phyloP scores from a whole-genome alignment of 2,797 vertebrate species.

The Pygocentrus nattereri region DNA sequence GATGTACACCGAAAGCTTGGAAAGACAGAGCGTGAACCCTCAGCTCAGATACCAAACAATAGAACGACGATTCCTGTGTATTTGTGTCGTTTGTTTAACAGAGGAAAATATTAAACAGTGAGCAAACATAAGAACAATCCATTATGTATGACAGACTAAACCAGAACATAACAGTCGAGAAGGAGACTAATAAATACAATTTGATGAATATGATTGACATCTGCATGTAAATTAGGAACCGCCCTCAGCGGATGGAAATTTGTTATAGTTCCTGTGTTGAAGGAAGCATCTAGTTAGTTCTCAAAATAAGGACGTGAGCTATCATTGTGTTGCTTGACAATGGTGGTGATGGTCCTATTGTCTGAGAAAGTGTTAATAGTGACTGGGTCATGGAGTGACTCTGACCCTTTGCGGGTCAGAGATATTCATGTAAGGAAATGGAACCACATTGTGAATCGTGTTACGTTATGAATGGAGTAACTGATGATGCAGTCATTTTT shows the following conservation, averaged over 20 bases:
- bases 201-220: conserved; percentile 55
- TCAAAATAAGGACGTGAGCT: conserved; percentile 14
- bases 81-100: conserved; percentile 57
- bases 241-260: conserved; percentile 9
- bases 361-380: neutral
- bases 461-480: neutral
- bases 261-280: conserved; percentile 8
- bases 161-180: conserved; percentile 44
- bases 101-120: conserved; percentile 63
- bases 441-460: neutral
- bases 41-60: conserved; percentile 52
- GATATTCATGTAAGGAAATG: neutral
- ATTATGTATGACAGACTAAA: conserved; percentile 56
- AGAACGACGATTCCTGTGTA: conserved; percentile 69
- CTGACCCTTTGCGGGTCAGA: neutral
- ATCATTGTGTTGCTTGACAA: conserved; percentile 22
- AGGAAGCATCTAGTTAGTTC: conserved; percentile 46
- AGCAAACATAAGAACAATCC: conserved; percentile 65
- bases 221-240: neutral
- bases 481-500: neutral
- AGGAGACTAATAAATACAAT: conserved; percentile 42
- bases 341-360: neutral
- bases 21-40: conserved; percentile 65
- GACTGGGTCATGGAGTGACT: too few species aligned
- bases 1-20: conserved; percentile 64